A percentile compares a stretch with the other conserved stretches of the same genome.
Conservation (phyloP, 1,140 invertebrate genomes). For the Agraylea sexmaculata region DNA sequence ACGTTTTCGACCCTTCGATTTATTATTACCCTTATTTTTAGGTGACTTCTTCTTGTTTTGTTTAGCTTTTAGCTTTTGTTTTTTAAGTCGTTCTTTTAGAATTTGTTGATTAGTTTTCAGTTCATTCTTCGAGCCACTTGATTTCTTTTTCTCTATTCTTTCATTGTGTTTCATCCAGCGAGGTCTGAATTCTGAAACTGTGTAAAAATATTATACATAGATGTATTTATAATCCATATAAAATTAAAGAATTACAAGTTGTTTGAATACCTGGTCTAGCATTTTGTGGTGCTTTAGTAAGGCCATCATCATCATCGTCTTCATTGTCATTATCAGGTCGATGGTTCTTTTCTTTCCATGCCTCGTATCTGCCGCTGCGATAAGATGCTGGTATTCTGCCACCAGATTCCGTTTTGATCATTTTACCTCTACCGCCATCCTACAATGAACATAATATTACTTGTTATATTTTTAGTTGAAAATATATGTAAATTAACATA, state of each 20-base stretch:
- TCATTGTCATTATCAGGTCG: slow-evolving; percentile 46
- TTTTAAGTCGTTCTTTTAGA: slow-evolving; percentile 35
- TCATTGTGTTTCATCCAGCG: slow-evolving; percentile 41
- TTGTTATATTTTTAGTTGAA: slow-evolving; percentile 1
- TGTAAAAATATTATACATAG: slow-evolving; percentile 7
- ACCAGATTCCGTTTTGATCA: slow-evolving; percentile 89
- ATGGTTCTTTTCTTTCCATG: slow-evolving; percentile 74
- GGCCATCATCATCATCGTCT: slow-evolving; percentile 37
- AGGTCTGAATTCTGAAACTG: slow-evolving; percentile 38
- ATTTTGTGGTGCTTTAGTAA: slow-evolving; percentile 6
- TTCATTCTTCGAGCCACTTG: slow-evolving; percentile 26
- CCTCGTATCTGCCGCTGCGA: slow-evolving; percentile 78
- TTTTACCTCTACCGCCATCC: slow-evolving; percentile 22
- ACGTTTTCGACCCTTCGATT: no score
- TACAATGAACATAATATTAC: no score
- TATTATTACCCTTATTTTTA: slow-evolving; percentile 25
- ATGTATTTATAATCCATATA: neutral
- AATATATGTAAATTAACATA: slow-evolving; percentile 24
- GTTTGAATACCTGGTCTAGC: slow-evolving; percentile 21
- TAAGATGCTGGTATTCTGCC: slow-evolving; percentile 87
- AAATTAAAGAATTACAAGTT: slow-evolving; percentile 17
- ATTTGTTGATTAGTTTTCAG: slow-evolving; percentile 37
- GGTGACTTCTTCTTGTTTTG: slow-evolving; percentile 26
- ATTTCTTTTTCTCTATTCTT: slow-evolving; percentile 30
- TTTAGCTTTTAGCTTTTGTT: slow-evolving; percentile 35